A percentile compares a stretch with the other conserved stretches of the same genome.
Evolutionary conservation across 2,888 invertebrate genomes (phyloP).

Genomic region (Drosophila infuscata): DNA sequence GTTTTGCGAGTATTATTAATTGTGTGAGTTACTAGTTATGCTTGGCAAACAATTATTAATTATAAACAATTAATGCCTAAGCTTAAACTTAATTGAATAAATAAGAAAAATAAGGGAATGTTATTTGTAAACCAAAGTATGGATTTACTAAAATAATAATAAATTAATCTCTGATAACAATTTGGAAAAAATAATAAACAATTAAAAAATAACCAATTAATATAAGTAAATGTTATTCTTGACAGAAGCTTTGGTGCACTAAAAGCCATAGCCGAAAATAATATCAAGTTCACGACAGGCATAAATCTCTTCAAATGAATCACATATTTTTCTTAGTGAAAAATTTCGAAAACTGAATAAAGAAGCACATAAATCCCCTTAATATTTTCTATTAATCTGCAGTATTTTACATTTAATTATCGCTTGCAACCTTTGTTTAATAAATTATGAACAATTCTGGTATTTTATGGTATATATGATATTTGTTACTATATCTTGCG

Average conservation of each 20-base stretch:
- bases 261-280: slow-evolving; percentile 4
- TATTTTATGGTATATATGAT: slow-evolving; percentile 15
- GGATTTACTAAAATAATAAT: neutral
- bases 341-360: neutral
- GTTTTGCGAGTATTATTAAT: slow-evolving; percentile 39
- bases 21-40: slow-evolving; percentile 4
- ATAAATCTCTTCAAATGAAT: slow-evolving; percentile 8
- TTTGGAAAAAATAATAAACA: slow-evolving; percentile 1
- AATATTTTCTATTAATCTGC: neutral
- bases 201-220: neutral
- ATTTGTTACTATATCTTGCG: slow-evolving; percentile 21
- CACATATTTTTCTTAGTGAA: slow-evolving; percentile 1
- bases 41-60: slow-evolving; percentile 27
- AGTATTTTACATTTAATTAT: slow-evolving; percentile 13
- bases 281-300: slow-evolving; percentile 1
- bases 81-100: neutral
- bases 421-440: slow-evolving; percentile 4
- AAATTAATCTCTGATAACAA: neutral
- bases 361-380: neutral
- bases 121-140: neutral
- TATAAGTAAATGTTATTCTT: slow-evolving; percentile 2
- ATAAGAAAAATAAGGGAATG: slow-evolving; percentile 11
- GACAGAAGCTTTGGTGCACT: neutral
- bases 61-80: slow-evolving; percentile 8
- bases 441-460: slow-evolving; percentile 36